Evolutionary conservation across 1,140 invertebrate species (phyloP).

Genomic region (Scaptomyza pallida): DNA sequence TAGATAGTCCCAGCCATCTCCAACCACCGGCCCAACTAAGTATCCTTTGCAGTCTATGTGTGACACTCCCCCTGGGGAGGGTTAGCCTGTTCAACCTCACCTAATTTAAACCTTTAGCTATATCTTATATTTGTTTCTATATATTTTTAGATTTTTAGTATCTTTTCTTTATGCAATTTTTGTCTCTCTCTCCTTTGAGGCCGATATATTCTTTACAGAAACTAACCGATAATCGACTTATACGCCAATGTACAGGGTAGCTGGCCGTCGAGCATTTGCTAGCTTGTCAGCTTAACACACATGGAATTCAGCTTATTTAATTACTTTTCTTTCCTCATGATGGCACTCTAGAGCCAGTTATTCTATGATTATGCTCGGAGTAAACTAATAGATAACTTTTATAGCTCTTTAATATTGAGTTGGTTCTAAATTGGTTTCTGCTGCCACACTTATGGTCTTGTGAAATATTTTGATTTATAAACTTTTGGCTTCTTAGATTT

Average conservation of each 20-base stretch:
- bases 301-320: slow-evolving; percentile 31
- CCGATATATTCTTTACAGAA: too few relatives aligned
- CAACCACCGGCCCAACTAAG: too few relatives aligned
- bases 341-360: background rate
- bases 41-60: too few relatives aligned
- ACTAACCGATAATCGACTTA: too few relatives aligned
- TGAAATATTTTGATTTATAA: slow-evolving; percentile 35
- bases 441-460: slow-evolving; percentile 28
- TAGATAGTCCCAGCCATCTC: too few relatives aligned
- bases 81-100: too few relatives aligned
- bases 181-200: too few relatives aligned
- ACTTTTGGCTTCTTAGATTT: background rate
- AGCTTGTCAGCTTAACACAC: background rate
- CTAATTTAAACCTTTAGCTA: too few relatives aligned
- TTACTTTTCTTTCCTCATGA: slow-evolving; percentile 20
- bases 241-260: slow-evolving; percentile 4
- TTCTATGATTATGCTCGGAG: background rate
- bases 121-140: too few relatives aligned
- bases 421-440: slow-evolving; percentile 3
- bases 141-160: too few relatives aligned
- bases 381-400: slow-evolving; percentile 4
- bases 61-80: too few relatives aligned
- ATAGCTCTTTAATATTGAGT: background rate
- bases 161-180: too few relatives aligned
- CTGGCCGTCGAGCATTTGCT: background rate